Evolutionary conservation across 2,113 vertebrate genomes (phyloP), one percentile per base, ranked within the genome.

Genomic region (Dicrurus megarhynchus): DNA sequence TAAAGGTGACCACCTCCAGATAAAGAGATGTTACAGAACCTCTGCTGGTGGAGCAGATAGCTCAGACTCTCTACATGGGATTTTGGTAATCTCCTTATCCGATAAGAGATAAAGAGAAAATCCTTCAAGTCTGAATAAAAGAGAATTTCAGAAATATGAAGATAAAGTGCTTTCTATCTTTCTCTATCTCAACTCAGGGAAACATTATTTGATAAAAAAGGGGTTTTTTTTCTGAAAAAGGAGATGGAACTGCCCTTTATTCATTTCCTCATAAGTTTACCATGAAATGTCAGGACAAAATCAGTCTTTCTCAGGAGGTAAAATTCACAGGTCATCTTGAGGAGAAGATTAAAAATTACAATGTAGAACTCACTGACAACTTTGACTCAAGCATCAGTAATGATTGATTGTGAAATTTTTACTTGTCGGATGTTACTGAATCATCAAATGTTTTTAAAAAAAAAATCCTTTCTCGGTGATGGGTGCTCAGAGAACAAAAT

Each of bases 81-180:
- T 95, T 96, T n/a, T 75, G 30, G 26, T 88, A 90, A 89, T 91
- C 89, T 85, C 41, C 28, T 95, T 94, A 82, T 82, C 63, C 19
- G 15, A 80, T 26, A 22, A 83, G 26, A 96, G 50, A 88, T 70
- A 90, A 11, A 64, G 46, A 84, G n/a, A 87, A 92, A 92, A 93
- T 87, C 46, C 57, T 85, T 82, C 50, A 69, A 56, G 46, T 49
- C 53, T 78, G 63, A 91, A 86, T 79, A 63, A 82, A 95, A 87
- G 57, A 16, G 26, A 90, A 84, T 87, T 91, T 85, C 35, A 69
- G 52, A 83, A 93, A 69, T 70, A 85, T 67, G 78, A 89, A 61
- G 9, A 61, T 90, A 69, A 96, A 91, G 35, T 65, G 8, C 11
- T 33, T 70, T 88, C 67, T 87, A 63, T 87, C 83, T 84, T 84